Conservation (phyloP, 2,113 vertebrate species). For the Bujurquina vittata region DNA sequence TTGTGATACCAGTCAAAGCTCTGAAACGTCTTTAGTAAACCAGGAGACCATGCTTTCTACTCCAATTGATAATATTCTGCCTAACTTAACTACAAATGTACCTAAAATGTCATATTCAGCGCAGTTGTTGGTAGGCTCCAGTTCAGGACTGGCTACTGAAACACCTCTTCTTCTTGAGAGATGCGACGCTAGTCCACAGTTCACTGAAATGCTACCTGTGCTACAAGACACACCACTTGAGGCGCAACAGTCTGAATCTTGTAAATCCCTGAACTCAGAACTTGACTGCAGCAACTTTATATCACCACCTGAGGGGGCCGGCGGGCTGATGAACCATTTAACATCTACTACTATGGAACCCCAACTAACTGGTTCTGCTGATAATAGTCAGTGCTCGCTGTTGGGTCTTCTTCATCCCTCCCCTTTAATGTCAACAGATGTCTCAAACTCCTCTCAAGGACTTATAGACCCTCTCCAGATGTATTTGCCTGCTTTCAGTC, state of each 20-base stretch:
- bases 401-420: slow-evolving; percentile 57
- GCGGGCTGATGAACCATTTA: slow-evolving; percentile 62
- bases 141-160: slow-evolving; percentile 52
- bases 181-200: slow-evolving; percentile 54
- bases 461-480: slow-evolving; percentile 59
- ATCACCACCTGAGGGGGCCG: slow-evolving; percentile 58
- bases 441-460: slow-evolving; percentile 47
- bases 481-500: slow-evolving; percentile 62
- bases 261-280: slow-evolving; percentile 65
- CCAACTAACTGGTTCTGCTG: slow-evolving; percentile 34
- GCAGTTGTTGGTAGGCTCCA: slow-evolving; percentile 47
- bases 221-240: slow-evolving; percentile 47
- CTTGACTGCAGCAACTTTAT: slow-evolving; percentile 63
- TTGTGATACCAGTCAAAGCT: background rate
- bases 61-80: slow-evolving; percentile 29
- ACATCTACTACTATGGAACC: slow-evolving; percentile 21
- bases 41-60: slow-evolving; percentile 45
- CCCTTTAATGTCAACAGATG: slow-evolving; percentile 46
- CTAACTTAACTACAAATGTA: slow-evolving; percentile 57
- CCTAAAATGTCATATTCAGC: slow-evolving; percentile 51
- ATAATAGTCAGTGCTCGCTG: slow-evolving; percentile 40
- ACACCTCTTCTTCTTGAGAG: slow-evolving; percentile 69
- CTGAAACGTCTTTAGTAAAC: slow-evolving; percentile 20
- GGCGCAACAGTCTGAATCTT: slow-evolving; percentile 39
- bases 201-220: slow-evolving; percentile 68